Base-by-base conservation (phyloP, 2,888 invertebrate genomes). In the Euzetes globulus region DNA sequence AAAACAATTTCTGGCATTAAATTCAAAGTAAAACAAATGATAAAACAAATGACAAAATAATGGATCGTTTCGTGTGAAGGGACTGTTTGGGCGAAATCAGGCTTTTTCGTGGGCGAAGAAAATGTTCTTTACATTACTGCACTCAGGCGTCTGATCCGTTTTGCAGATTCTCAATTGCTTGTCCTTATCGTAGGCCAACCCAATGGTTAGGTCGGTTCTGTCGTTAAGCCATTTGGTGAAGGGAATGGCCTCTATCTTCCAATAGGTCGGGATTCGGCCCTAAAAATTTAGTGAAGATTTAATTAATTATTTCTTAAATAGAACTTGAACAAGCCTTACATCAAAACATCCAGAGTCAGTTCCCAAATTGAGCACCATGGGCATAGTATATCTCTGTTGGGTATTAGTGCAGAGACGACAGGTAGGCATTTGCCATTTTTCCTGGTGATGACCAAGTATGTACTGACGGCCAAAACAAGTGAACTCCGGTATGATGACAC, bases 331-430 rank as follows among this genome's bases (percentile, higher is more conserved):
- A 55, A 22, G 19, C 4, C 29, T 22, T 29, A 52, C 55, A 22
- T 74, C 52, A 55, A 37, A 55, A 71, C 74, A 74, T 22, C 74
- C 70, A n/a, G 50, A 37, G 29, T 74, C 74, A n/a, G 50, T n/a
- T 1, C 70, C 71, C 17, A 74, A 19, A n/a, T 71, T 19, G 1
- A 74, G 19, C 2, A 70, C 70, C 1, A 74, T 29, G 6, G 74
- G 74, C 17, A 74, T 11, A 33, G 74, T 74, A 45, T 63, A 74
- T 4, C 47, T 70, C 37, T 74, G 74, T 11, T 71, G 13, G 4
- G 50, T 25, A 60, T 74, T 74, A 17, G 74, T 74, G 37, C 74
- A 74, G 5, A 74, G 74, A 19, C 74, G 71, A 74, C 74, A 75
- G n/a, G 13, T 55, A 27, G 72, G 75, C 19, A 73, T 50, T 13